Base-by-base conservation (phyloP, 2,888 invertebrate genomes). In the Abrostola tripartita region DNA sequence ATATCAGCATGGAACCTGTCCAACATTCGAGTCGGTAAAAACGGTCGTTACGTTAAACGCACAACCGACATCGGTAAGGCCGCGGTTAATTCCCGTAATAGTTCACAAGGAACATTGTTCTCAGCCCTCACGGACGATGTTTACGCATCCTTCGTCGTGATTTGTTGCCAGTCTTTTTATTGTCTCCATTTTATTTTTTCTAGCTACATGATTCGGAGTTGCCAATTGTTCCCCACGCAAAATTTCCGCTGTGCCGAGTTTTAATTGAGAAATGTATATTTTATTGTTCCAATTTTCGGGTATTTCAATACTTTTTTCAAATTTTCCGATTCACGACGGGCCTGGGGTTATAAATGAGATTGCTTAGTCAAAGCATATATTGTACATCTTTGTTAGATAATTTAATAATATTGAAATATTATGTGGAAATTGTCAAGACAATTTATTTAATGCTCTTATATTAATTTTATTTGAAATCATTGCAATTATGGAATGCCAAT, bases 141-240 rank as follows among this genome's bases (percentile, higher is more conserved):
- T 88, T 88, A 87, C 87, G 86, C 84, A 85, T 86, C 82, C 80
- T 82, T 70, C 66, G 77, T 74, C 65, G 80, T 87, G 87, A 89
- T 89, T 89, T 89, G 86, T 87, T 79, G 79, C 78, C 78, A 67
- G 78, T 72, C 80, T 82, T 86, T 85, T 86, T 85, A 87, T 82
- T 87, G 82, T 86, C 83, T 84, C 79, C 70, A 61, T 80, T 79
- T 72, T 79, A 77, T 81, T 80, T 74, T 70, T 78, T 71, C 78
- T 76, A 72, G 77, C 69, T 65, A 59, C 52, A 71, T 61, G 59
- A 68, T 65, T 69, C 59, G 47, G 52, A 73, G 54, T 53, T 65
- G 66, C 63, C 79, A 85, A 87, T 87, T 81, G 78, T 78, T 80
- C 52, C 62, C 51, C 65, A 62, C 60, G 60, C 62, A 47, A 79